phyloP scores from a whole-genome alignment of 2,888 invertebrate species.

The Hirtodrosophila confusa region DNA sequence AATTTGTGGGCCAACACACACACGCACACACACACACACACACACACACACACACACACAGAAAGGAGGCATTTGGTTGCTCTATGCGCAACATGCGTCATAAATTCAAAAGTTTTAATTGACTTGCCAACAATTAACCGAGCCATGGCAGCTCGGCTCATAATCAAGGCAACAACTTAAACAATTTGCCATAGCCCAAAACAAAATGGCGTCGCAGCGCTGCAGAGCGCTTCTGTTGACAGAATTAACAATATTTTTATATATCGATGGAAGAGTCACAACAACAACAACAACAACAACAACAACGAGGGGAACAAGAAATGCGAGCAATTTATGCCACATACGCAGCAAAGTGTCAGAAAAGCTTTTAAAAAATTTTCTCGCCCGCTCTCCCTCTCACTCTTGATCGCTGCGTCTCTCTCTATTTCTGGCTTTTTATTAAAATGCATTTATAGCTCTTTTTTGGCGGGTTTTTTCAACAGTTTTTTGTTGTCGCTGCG shows the following conservation, averaged over 20 bases:
- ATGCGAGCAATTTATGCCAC: constrained; percentile 16
- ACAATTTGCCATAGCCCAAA: constrained; percentile 44
- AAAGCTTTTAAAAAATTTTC: constrained; percentile 64
- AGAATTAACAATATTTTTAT: constrained; percentile 51
- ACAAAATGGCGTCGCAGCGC: constrained; percentile 45
- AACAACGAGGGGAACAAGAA: constrained; percentile 2
- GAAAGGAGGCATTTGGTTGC: constrained; percentile 22
- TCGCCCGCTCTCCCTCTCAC: neutral
- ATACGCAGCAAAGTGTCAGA: constrained; percentile 51
- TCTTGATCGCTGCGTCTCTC: neutral
- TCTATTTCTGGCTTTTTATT: constrained; percentile 46
- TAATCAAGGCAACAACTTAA: constrained; percentile 44
- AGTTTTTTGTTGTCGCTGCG: constrained; percentile 22
- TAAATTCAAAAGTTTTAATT: constrained; percentile 49
- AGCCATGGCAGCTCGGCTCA: constrained; percentile 20
- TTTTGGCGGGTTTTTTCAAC: constrained; percentile 27
- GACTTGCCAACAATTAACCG: constrained; percentile 41
- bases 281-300: constrained; percentile 10
- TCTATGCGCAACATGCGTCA: constrained; percentile 41
- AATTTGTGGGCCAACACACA: neutral
- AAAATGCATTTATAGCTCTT: constrained; percentile 61
- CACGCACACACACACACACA: constrained; percentile 7
- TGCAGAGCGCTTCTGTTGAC: constrained; percentile 15
- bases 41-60: neutral
- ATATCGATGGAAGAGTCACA: constrained; percentile 44